phyloP scores from a whole-genome alignment of 1,140 invertebrate genomes.

The Coelopa frigida region DNA sequence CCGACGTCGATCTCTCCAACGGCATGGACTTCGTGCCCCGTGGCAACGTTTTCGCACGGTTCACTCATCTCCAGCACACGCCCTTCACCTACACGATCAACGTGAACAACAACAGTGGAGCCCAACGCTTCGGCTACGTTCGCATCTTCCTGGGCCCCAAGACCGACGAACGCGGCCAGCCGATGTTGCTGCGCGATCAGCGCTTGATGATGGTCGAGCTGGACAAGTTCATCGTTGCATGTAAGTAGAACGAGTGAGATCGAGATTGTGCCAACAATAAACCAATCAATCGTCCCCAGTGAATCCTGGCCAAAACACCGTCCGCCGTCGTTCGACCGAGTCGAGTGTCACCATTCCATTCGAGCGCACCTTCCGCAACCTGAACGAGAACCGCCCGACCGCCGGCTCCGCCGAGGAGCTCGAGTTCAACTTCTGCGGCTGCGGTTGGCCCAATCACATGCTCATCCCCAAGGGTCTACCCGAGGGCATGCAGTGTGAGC shows the following conservation, averaged over 20 bases:
- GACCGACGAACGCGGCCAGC: slow-evolving; percentile 58
- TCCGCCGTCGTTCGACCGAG: slow-evolving; percentile 54
- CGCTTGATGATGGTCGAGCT: slow-evolving; percentile 66
- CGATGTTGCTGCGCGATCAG: slow-evolving; percentile 58
- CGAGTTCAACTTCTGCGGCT: slow-evolving; percentile 73
- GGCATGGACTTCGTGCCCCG: slow-evolving; percentile 70
- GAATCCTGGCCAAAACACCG: slow-evolving; percentile 55
- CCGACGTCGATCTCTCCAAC: slow-evolving; percentile 62
- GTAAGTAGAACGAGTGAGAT: slow-evolving; percentile 46
- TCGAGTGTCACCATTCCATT: slow-evolving; percentile 68
- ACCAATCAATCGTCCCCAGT: slow-evolving; percentile 44
- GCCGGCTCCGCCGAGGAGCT: slow-evolving; percentile 48
- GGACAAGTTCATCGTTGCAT: slow-evolving; percentile 61
- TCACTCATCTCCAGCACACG: slow-evolving; percentile 68
- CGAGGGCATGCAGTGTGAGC: slow-evolving; percentile 59
- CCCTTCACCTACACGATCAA: slow-evolving; percentile 60
- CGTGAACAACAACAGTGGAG: slow-evolving; percentile 55
- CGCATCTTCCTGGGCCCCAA: slow-evolving; percentile 71
- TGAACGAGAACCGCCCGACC: slow-evolving; percentile 51
- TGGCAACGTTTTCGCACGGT: slow-evolving; percentile 59
- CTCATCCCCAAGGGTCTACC: slow-evolving; percentile 65
- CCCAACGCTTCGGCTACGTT: slow-evolving; percentile 56
- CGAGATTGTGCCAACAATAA: background rate
- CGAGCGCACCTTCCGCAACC: slow-evolving; percentile 60
- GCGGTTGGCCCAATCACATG: slow-evolving; percentile 83